Evolutionary conservation across 1,140 invertebrate species (phyloP).

Genomic region (Drosophila athabasca): DNA sequence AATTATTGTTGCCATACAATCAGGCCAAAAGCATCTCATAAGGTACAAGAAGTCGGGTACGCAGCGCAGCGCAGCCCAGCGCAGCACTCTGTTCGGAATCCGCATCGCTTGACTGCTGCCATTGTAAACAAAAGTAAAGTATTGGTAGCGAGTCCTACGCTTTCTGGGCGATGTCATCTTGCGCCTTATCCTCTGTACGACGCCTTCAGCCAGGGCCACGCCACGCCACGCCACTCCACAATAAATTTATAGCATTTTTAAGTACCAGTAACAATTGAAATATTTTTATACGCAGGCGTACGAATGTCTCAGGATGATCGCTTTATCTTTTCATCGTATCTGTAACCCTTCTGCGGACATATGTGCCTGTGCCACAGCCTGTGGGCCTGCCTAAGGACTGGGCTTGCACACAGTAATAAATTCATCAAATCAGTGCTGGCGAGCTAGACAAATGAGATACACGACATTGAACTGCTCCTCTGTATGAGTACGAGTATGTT

Average conservation of each 20-base stretch:
- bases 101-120: constrained; percentile 7
- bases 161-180: constrained; percentile 15
- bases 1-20: constrained; percentile 61
- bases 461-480: constrained; percentile 27
- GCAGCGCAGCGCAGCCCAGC: constrained; percentile 1
- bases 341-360: no score
- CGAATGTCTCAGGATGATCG: constrained; percentile 10
- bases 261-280: constrained; percentile 22
- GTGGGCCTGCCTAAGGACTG: no score
- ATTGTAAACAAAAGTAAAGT: constrained; percentile 27
- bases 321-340: constrained; percentile 8
- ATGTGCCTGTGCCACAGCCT: no score
- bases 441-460: background rate
- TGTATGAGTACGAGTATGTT: background rate
- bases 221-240: constrained; percentile 15
- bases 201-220: constrained; percentile 23
- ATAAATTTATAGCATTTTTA: constrained; percentile 50
- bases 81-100: constrained; percentile 8
- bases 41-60: constrained; percentile 40
- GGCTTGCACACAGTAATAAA: constrained; percentile 7
- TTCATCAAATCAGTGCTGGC: constrained; percentile 15
- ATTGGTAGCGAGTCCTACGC: constrained; percentile 60
- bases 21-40: constrained; percentile 50
- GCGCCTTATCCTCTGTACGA: constrained; percentile 26
- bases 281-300: constrained; percentile 12